Evolutionary conservation across 1,140 invertebrate species (phyloP), one percentile per base, ranked within the genome.

Genomic region (Eubasilissa regina): DNA sequence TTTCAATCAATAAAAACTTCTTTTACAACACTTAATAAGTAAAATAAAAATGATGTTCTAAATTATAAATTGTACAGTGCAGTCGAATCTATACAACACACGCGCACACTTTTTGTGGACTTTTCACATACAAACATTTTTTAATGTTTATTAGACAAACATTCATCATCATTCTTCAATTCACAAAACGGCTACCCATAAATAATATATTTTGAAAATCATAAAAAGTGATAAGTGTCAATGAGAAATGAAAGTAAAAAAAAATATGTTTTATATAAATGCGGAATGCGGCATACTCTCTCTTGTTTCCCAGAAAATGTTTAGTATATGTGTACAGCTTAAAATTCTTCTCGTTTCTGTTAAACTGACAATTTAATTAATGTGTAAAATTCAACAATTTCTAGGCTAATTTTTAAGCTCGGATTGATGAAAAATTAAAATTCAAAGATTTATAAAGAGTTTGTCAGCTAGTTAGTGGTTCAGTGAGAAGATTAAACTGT

Each of bases 221-320:
- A 47, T 68, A 15, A 66, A 7, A 68, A 66, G 45, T 68, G 47
- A 51, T 51, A n/a, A n/a, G 48, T 13, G n/a, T 15, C n/a, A 12
- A 17, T 68, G 64, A 17, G 44, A 47, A 47, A 68, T 45, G 64
- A 68, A 68, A 15, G 35, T 19, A 68, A 68, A 68, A 68, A 68
- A 68, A 47, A 76, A 62, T 76, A 76, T 45, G n/a, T 9, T 76
- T 62, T 60, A 19, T 64, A 48, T 64, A 64, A 76, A 76, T 76
- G 74, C 74, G 74, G 74, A 76, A 76, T 76, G 74, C 64, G 44
- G 74, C 56, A 58, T 75, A 75, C 25, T 15, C 43, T 68, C 45
- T 44, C 64, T 66, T 43, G 64, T 68, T 68, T 43, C 44, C 13
- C 43, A 13, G n/a, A 68, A 45, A n/a, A 45, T 43, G 19, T n/a